Base-by-base conservation (phyloP, 2,113 vertebrate genomes). In the Sprattus sprattus region DNA sequence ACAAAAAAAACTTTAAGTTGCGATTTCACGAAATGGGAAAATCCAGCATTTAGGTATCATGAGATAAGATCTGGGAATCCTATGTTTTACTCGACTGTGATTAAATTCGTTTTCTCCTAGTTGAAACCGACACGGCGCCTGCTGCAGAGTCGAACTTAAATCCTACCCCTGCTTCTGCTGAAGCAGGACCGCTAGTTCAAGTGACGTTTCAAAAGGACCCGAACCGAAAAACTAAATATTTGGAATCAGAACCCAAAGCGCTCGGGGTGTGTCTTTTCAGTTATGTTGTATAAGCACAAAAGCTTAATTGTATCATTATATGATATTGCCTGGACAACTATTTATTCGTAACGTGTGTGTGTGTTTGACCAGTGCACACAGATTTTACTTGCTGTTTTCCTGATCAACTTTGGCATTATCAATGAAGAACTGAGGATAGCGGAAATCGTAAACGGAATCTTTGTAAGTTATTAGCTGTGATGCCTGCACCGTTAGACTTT, bases 191-290 rank as follows among this genome's bases (percentile, higher is more conserved):
- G 0, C 84, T 95, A 67, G 87, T 95, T 13, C 20, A 91, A 0
- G 86, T 95, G 15, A 90, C 84, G 32, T 95, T 94, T 88, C 93
- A 94, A 88, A 94, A 81, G 39, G 88, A 92, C 49, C 39, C 50
- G 25, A 44, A 83, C 44, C 90, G 90, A 80, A 91, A 86, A 22
- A n/a, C 90, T 80, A 95, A 95, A 84, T 95, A 90, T 85, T 89
- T 95, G 88, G 94, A 95, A 88, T 90, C 89, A 39, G 94, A 95
- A 32, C 94, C 95, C 39, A 95, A 94, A 90, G 90, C 92, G 85
- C 92, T 95, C 7, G 95, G 95, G 92, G 94, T 95, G 46, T 78
- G 87, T 86, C n/a, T 15, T 83, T 67, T 45, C 11, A 9, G 25
- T 39, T 28, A 20, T 5, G 1, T 9, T 54, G 32, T 25, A 10